Evolutionary conservation across 2,797 vertebrate species (phyloP).

Genomic region (Melanotaenia parkinsoni): DNA sequence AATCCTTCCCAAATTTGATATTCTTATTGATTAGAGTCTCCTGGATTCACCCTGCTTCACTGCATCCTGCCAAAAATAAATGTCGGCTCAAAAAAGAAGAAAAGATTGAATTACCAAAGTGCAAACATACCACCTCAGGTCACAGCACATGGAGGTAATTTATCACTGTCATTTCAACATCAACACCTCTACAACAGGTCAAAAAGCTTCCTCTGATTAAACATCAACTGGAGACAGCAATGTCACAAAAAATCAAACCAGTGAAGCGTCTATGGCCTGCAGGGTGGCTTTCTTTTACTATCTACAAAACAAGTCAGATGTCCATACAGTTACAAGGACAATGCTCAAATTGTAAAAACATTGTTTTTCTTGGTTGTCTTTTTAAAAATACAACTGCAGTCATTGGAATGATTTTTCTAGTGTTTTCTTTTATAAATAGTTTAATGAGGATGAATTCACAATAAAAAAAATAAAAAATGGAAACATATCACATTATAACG

Average conservation of each 20-base stretch:
- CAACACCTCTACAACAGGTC: slow-evolving; percentile 70
- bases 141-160: slow-evolving; percentile 56
- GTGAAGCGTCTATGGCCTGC: slow-evolving; percentile 46
- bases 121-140: slow-evolving; percentile 55
- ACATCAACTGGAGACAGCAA: slow-evolving; percentile 50
- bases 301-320: slow-evolving; percentile 27
- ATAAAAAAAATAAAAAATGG: no score
- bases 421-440: no score
- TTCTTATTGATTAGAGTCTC: slow-evolving; percentile 52
- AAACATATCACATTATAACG: no score
- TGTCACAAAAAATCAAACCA: slow-evolving; percentile 56
- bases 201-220: slow-evolving; percentile 67
- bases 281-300: slow-evolving; percentile 18
- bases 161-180: slow-evolving; percentile 63
- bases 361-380: no score
- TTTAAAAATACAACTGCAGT: no score
- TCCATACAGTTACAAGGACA: no score
- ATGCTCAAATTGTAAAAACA: no score
- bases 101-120: slow-evolving; percentile 63
- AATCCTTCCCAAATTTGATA: slow-evolving; percentile 39
- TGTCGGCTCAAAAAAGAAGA: slow-evolving; percentile 8
- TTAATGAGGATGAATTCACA: no score
- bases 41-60: slow-evolving; percentile 27
- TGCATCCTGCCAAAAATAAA: slow-evolving; percentile 52
- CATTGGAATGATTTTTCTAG: no score